phyloP scores from a whole-genome alignment of 30 jellyfish, hydroid and myxozoan species.

The Hydractinia symbiolongicarpus region DNA sequence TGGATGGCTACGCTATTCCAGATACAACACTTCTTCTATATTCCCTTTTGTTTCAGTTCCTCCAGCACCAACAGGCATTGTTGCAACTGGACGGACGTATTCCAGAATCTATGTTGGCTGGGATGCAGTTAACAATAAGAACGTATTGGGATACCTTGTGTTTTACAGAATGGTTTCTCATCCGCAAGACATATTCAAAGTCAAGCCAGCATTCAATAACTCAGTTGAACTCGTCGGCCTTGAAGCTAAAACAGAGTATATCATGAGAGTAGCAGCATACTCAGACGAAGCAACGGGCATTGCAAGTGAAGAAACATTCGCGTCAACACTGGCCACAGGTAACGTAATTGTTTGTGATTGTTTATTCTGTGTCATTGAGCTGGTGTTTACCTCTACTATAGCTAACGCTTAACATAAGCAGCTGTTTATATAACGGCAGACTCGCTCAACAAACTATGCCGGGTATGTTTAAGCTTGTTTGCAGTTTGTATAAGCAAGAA shows the following conservation, averaged over 20 bases:
- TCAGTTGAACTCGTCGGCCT: slow-evolving; percentile 18
- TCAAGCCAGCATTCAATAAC: slow-evolving; percentile 14
- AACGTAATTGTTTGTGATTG: not conserved
- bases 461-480: no score
- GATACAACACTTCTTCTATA: not conserved
- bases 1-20: no score
- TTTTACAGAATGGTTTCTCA: not conserved
- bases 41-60: not conserved
- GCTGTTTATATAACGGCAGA: no score
- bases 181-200: not conserved
- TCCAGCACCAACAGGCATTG: not conserved
- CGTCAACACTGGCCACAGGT: slow-evolving; percentile 16
- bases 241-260: slow-evolving; percentile 13
- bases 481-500: no score
- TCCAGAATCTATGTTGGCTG: slow-evolving; percentile 29
- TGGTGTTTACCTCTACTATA: no score
- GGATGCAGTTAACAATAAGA: not conserved
- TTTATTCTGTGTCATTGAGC: no score
- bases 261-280: slow-evolving; percentile 10
- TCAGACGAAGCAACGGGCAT: slow-evolving; percentile 24
- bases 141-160: not conserved
- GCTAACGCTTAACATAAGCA: no score
- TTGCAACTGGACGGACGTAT: not conserved
- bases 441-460: no score
- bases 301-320: not conserved